Conservation (phyloP, 2,113 vertebrate species). For the Zosterops lateralis region DNA sequence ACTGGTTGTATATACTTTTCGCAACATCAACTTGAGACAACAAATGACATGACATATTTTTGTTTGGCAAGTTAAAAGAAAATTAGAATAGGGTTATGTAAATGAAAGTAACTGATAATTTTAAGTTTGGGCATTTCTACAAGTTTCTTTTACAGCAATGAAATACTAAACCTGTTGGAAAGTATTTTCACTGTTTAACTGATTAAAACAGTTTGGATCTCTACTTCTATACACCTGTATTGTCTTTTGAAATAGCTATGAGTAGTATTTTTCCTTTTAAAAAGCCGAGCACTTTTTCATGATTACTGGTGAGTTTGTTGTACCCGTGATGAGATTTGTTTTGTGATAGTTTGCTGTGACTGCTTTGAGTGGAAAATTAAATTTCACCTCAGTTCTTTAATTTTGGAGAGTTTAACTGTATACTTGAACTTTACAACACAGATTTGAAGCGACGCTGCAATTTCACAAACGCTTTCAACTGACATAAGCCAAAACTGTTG, state of each 20-base stretch:
- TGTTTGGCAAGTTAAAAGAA: background rate
- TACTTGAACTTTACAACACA: background rate
- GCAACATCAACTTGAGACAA: background rate
- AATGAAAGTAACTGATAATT: background rate
- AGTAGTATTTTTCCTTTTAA: background rate
- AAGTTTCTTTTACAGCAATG: background rate
- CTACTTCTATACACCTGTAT: background rate
- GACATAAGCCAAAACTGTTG: background rate
- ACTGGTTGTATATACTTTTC: background rate
- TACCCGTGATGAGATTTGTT: background rate
- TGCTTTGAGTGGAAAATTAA: background rate
- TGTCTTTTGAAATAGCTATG: background rate
- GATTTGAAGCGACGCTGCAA: background rate
- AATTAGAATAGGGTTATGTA: background rate
- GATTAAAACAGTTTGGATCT: background rate
- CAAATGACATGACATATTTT: background rate
- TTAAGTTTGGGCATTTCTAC: background rate
- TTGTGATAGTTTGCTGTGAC: background rate
- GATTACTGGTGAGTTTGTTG: background rate
- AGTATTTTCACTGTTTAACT: background rate
- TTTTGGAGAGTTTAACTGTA: background rate
- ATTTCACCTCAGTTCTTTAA: background rate
- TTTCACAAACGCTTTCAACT: background rate
- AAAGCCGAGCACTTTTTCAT: background rate
- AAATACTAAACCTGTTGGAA: background rate